These are phyloP conservation scores for Rhingia campestris DNA, from an alignment of 2,888 invertebrate species.

Conservation along the genomic window DNA sequence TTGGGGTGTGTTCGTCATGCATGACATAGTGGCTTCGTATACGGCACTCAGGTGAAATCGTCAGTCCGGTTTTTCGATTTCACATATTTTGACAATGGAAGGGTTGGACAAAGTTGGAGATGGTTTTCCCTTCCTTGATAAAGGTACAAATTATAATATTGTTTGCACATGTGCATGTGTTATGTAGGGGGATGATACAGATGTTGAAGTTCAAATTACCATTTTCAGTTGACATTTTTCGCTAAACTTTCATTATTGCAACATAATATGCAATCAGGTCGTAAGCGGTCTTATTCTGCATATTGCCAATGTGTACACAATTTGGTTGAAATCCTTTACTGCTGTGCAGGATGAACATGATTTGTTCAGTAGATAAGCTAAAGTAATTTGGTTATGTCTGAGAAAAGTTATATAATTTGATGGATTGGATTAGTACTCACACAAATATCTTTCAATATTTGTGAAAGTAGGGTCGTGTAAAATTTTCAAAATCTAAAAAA, in stretches of 20 bases:
- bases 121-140: no score
- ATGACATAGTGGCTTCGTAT: slow-evolving; percentile 26
- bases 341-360: neutral
- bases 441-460: no score
- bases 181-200: neutral
- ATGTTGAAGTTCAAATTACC: slow-evolving; percentile 18
- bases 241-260: slow-evolving; percentile 49
- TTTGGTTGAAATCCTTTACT: slow-evolving; percentile 12
- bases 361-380: neutral
- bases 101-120: neutral
- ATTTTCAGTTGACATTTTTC: slow-evolving; percentile 33
- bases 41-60: slow-evolving; percentile 7
- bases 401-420: no score
- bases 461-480: no score
- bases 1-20: slow-evolving; percentile 27
- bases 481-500: no score
- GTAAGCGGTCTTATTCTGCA: neutral
- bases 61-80: slow-evolving; percentile 21
- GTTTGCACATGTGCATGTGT: slow-evolving; percentile 1
- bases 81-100: neutral
- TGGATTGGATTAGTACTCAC: no score
- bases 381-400: no score
- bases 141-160: slow-evolving; percentile 29
- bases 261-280: slow-evolving; percentile 37
- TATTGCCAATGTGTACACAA: neutral